Evolutionary conservation across 2,888 invertebrate genomes (phyloP).

Genomic region (Synergus gifuensis): DNA sequence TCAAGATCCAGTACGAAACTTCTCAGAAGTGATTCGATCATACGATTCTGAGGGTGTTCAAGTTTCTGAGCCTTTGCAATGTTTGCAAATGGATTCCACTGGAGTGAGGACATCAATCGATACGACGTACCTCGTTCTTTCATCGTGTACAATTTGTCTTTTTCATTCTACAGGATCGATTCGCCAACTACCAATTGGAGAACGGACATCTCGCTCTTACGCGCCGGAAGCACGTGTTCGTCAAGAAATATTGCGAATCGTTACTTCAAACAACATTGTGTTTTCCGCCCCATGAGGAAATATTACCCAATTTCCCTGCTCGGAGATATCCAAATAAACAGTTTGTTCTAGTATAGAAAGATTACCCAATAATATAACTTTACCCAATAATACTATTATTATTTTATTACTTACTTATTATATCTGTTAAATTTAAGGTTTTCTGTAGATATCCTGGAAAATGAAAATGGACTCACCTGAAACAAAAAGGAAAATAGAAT

Average conservation of each 20-base stretch:
- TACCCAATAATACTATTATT: not conserved
- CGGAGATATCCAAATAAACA: not conserved
- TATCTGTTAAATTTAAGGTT: not conserved
- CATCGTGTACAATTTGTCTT: not conserved
- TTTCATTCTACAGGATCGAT: constrained; percentile 11
- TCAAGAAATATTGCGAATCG: not conserved
- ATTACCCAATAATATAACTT: not conserved
- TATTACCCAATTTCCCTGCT: not conserved
- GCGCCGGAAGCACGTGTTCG: no score
- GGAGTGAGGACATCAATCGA: constrained; percentile 13
- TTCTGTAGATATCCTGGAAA: not conserved
- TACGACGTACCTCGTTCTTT: not conserved
- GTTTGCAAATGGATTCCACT: constrained; percentile 17
- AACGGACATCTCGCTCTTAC: no score
- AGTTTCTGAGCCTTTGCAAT: not conserved
- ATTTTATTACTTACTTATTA: not conserved
- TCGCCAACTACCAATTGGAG: not conserved
- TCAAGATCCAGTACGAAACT: constrained; percentile 12
- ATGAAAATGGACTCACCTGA: not conserved
- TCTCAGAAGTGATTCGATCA: constrained; percentile 31
- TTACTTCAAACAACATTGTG: not conserved
- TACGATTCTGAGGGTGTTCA: not conserved
- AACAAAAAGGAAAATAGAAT: not conserved
- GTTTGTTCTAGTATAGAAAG: not conserved
- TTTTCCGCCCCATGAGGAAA: not conserved